Evolutionary conservation across 2,888 invertebrate genomes (phyloP).

Genomic region (Tiliacea aurago): DNA sequence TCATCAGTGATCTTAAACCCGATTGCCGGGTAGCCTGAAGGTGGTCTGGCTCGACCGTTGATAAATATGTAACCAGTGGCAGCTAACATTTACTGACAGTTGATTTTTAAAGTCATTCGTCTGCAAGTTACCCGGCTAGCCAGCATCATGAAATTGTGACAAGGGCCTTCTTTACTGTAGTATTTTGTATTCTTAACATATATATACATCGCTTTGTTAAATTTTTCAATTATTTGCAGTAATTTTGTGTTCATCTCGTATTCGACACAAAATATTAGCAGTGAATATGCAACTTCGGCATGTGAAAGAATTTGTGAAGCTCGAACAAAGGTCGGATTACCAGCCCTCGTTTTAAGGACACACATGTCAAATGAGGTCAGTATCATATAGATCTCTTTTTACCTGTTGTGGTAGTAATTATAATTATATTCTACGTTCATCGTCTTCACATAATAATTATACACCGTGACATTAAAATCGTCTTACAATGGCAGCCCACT

Average conservation of each 20-base stretch:
- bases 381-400: neutral
- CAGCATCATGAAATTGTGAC: neutral
- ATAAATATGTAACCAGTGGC: neutral
- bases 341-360: neutral
- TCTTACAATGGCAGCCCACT: no score
- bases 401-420: no score
- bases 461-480: no score
- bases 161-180: neutral
- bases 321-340: conserved; percentile 6
- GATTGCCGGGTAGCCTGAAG: neutral
- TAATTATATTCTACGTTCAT: no score
- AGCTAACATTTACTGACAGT: neutral
- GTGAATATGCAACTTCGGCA: conserved; percentile 11
- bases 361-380: neutral
- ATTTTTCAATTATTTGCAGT: neutral
- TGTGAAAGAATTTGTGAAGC: conserved; percentile 21
- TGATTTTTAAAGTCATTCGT: neutral
- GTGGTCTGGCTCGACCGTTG: neutral
- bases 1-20: neutral
- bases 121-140: neutral
- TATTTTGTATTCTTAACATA: neutral
- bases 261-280: conserved; percentile 1
- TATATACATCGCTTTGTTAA: neutral
- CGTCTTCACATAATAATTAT: no score
- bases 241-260: conserved; percentile 3